Evolutionary conservation across 53 echinoderm and acorn worm species (phyloP), one percentile per base, ranked within the genome.

Genomic region (Actinopyga echinites): DNA sequence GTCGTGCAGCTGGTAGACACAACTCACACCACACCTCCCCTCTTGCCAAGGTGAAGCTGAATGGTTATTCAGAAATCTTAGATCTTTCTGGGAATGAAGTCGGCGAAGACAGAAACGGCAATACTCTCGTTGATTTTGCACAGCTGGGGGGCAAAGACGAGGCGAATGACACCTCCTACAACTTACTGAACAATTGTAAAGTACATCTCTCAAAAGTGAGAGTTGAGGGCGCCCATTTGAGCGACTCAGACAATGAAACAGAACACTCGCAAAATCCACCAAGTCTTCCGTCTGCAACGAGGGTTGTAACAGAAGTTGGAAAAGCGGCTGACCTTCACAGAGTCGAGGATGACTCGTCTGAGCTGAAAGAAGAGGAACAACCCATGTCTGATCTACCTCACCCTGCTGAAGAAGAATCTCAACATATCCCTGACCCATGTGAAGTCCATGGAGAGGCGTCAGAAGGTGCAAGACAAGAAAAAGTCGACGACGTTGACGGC

Each of bases 191-290:
- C 44, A 71, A 71, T 24, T 71, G 71, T 26, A 71, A 71, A 26
- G 8, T 71, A 24, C 71, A 71, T n/a, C 71, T 71, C 9, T 71
- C 71, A 9, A 71, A 71, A 40, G 45, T 69, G n/a, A 69, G 26
- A 69, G 37, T 71, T 44, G 37, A 24, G 40, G 23, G 44, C 45
- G 38, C 44, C 26, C 44, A 44, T 8, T 22, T 43, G 25, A 20
- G 6, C n/a, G 34, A 71, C 21, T 25, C 42, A 21, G 37, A 35
- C 5, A 6, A 43, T 21, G 40, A 37, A 40, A 42, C 3, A 24
- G 10, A 40, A 19, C 33, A 37, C n/a, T 68, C 38, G 35, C 8
- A 34, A 30, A 40, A 71, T 40, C 25, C 40, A 22, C n/a, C 71
- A 43, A 71, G 49, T 49, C 15, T 15, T 13, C 0, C 2, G 49